phyloP scores from a whole-genome alignment of 2,113 vertebrate genomes.

The Rutilus rutilus region DNA sequence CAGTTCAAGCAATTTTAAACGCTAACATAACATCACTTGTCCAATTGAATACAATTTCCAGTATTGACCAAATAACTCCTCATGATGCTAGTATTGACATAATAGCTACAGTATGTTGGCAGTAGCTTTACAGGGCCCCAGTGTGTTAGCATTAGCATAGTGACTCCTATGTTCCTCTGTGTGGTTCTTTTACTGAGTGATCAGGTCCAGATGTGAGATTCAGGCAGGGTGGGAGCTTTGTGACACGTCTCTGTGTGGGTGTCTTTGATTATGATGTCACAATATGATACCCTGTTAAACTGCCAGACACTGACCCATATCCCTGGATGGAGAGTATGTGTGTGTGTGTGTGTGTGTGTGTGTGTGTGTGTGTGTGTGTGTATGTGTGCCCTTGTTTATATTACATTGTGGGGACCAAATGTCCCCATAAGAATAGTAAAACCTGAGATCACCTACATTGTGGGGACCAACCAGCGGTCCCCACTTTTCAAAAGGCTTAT shows the following conservation, averaged over 20 bases:
- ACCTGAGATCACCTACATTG: no score
- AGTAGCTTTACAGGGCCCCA: constrained; percentile 20
- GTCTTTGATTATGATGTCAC: constrained; percentile 71
- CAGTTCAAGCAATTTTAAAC: not conserved
- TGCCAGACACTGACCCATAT: constrained; percentile 58
- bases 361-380: constrained; percentile 42
- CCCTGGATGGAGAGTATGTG: constrained; percentile 47
- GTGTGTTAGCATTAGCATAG: constrained; percentile 33
- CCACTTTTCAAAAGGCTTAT: no score
- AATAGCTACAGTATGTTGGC: constrained; percentile 21
- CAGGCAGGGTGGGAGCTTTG: constrained; percentile 61
- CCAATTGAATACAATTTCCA: constrained; percentile 12
- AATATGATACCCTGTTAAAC: constrained; percentile 73
- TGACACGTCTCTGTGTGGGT: constrained; percentile 68
- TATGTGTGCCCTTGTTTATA: no score
- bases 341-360: constrained; percentile 44
- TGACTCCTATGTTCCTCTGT: constrained; percentile 28
- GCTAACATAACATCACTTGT: not conserved
- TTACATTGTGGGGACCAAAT: no score
- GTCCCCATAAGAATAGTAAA: no score
- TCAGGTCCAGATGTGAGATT: constrained; percentile 71
- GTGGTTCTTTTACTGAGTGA: constrained; percentile 58
- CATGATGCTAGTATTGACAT: not conserved
- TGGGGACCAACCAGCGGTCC: no score
- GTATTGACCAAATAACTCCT: constrained; percentile 1